Evolutionary conservation across 2,797 vertebrate genomes (phyloP).

Genomic region (Diceros bicornis): DNA sequence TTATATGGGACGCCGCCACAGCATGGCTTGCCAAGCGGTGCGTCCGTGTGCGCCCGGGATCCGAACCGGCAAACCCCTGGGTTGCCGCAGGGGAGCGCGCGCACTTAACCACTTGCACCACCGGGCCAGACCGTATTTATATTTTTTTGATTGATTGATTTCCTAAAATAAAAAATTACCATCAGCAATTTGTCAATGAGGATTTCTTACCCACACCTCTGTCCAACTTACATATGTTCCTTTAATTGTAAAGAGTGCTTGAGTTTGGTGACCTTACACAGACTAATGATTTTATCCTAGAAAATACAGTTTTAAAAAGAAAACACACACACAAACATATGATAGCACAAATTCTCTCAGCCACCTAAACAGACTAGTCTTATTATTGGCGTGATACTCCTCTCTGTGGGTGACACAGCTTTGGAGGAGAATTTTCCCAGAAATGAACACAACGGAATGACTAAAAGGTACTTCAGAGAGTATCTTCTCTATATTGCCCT

Average conservation of each 20-base stretch:
- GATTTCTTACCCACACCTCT: constrained; percentile 25
- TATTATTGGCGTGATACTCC: constrained; percentile 46
- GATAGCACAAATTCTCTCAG: constrained; percentile 57
- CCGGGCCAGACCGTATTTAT: too few species aligned
- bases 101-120: too few species aligned
- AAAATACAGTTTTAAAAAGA: constrained; percentile 28
- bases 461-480: constrained; percentile 67
- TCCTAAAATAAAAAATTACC: constrained; percentile 47
- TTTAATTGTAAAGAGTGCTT: constrained; percentile 54
- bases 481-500: constrained; percentile 57
- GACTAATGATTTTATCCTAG: constrained; percentile 63
- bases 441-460: constrained; percentile 60
- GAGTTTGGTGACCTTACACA: constrained; percentile 56
- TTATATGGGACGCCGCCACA: too few species aligned
- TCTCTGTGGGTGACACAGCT: constrained; percentile 6
- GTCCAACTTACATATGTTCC: background rate
- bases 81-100: too few species aligned
- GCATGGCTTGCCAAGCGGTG: too few species aligned
- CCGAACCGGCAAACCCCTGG: too few species aligned
- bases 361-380: constrained; percentile 7
- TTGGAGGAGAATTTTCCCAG: constrained; percentile 48
- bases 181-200: background rate
- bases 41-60: too few species aligned
- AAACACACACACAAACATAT: background rate
- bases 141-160: constrained; percentile 62